These are phyloP conservation scores for Hyphantria cunea DNA, from an alignment of 1,140 invertebrate genomes.

Conservation along the genomic window DNA sequence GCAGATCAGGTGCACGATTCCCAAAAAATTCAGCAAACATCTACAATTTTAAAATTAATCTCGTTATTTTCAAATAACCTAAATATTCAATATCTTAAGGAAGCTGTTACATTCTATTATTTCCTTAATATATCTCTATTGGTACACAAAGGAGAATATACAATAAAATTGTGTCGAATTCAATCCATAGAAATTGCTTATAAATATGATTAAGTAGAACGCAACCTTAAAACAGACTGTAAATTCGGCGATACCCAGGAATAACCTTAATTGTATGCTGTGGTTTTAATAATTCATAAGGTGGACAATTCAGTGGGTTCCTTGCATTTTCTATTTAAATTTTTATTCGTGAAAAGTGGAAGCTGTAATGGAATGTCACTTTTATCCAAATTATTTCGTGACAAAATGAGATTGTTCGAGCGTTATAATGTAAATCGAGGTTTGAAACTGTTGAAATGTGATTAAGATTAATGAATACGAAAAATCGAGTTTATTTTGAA, in stretches of 20 bases:
- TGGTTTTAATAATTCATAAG: constrained; percentile 28
- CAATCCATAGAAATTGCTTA: constrained; percentile 12
- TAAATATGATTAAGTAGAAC: constrained; percentile 1
- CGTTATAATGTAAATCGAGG: constrained; percentile 13
- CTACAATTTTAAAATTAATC: too few species aligned
- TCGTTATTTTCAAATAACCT: background rate
- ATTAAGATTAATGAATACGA: background rate
- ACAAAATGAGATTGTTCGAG: constrained; percentile 16
- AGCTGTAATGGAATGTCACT: constrained; percentile 30
- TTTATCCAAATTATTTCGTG: constrained; percentile 26
- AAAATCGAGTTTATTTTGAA: background rate
- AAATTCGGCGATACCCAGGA: constrained; percentile 13
- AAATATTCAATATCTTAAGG: background rate
- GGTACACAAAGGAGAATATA: background rate
- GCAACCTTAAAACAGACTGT: constrained; percentile 9
- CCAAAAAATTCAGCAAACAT: too few species aligned
- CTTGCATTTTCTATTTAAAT: constrained; percentile 29
- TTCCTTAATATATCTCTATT: background rate
- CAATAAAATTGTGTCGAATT: constrained; percentile 1
- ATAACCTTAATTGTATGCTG: constrained; percentile 24
- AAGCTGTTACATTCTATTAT: background rate
- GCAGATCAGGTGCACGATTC: too few species aligned
- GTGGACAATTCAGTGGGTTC: constrained; percentile 13
- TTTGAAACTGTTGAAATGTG: background rate
- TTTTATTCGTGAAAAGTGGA: constrained; percentile 31